These are phyloP conservation scores for Caenorhabditis briggsae DNA, from an alignment of 1,140 invertebrate genomes.

Conservation along the genomic window DNA sequence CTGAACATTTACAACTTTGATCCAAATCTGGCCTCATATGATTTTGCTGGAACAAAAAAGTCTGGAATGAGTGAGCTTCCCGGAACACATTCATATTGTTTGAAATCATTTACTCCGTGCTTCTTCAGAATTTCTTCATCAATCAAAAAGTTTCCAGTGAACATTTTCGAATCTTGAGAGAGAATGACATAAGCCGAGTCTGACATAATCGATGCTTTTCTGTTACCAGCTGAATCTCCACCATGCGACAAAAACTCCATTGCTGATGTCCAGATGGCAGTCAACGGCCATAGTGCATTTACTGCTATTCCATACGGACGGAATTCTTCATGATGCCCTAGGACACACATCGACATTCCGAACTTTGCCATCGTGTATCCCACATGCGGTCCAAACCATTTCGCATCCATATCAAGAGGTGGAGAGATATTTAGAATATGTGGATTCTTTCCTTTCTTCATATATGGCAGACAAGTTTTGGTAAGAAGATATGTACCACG, in stretches of 20 bases:
- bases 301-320: slow-evolving; percentile 87
- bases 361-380: slow-evolving; percentile 99
- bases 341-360: slow-evolving; percentile 98
- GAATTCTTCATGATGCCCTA: slow-evolving; percentile 94
- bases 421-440: slow-evolving; percentile 97
- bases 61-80: slow-evolving; percentile 40
- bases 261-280: slow-evolving; percentile 92
- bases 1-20: slow-evolving; percentile 6
- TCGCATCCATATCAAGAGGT: slow-evolving; percentile 88
- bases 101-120: slow-evolving; percentile 87
- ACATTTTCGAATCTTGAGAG: slow-evolving; percentile 77
- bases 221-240: slow-evolving; percentile 37
- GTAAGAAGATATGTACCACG: slow-evolving; percentile 81
- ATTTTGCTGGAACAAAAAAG: slow-evolving; percentile 39
- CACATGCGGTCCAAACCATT: slow-evolving; percentile 93
- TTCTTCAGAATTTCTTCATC: slow-evolving; percentile 90
- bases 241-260: slow-evolving; percentile 89
- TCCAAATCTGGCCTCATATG: slow-evolving; percentile 16
- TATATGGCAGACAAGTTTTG: slow-evolving; percentile 89
- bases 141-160: slow-evolving; percentile 92
- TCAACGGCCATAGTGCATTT: slow-evolving; percentile 89
- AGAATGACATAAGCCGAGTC: slow-evolving; percentile 72
- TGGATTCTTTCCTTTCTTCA: slow-evolving; percentile 89
- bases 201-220: slow-evolving; percentile 84
- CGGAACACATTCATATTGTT: slow-evolving; percentile 83